A percentile compares a stretch with the other conserved stretches of the same genome.
These are phyloP conservation scores for Brachypteracias leptosomus DNA, from an alignment of 2,113 vertebrate species.

Conservation along the genomic window DNA sequence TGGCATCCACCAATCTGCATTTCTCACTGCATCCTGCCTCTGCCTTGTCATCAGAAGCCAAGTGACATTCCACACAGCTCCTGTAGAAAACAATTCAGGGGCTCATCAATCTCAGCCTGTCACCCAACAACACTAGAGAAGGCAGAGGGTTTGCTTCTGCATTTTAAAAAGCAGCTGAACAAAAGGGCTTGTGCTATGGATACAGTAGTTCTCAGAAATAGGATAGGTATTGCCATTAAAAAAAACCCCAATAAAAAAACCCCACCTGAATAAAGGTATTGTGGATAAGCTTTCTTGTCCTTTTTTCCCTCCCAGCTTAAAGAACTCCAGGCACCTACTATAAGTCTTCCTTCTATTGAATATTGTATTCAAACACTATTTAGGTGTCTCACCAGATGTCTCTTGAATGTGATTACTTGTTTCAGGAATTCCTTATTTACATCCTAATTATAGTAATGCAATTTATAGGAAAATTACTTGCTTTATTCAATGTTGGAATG, in stretches of 20 bases:
- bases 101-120: constrained; percentile 47
- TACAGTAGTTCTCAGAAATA: constrained; percentile 19
- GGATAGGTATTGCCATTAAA: constrained; percentile 50
- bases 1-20: constrained; percentile 82
- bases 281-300: neutral
- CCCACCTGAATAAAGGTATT: constrained; percentile 9
- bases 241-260: neutral
- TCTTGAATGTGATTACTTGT: neutral
- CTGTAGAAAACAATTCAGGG: constrained; percentile 76
- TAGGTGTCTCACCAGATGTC: neutral
- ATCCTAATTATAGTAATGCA: neutral
- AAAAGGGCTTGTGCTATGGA: constrained; percentile 31
- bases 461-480: neutral
- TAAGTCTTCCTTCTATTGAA: neutral
- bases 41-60: constrained; percentile 75
- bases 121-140: constrained; percentile 14
- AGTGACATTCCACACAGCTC: constrained; percentile 91
- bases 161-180: constrained; percentile 41
- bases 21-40: constrained; percentile 79
- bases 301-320: neutral
- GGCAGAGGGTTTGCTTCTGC: neutral
- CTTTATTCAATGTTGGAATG: neutral
- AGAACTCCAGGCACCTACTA: constrained; percentile 14
- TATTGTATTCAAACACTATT: constrained; percentile 8
- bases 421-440: neutral